Conservation (phyloP, 2,113 vertebrate species). For the Echinops telfairi region DNA sequence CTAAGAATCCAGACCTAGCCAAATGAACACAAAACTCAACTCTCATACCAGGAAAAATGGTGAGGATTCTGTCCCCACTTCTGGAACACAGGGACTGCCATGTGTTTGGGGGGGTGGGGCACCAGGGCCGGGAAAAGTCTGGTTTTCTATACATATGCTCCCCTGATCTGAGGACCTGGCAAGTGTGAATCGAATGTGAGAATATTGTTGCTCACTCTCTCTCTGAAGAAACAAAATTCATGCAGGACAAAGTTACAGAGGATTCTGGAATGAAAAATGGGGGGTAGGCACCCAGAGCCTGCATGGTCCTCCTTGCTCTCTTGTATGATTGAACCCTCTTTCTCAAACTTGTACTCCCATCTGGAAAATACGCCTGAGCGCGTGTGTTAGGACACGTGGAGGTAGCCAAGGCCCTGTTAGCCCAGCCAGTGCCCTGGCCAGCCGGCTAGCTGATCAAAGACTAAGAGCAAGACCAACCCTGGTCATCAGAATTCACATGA, state of each 20-base stretch:
- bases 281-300: neutral
- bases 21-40: too few relatives aligned
- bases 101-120: neutral
- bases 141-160: neutral
- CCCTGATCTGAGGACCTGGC: neutral
- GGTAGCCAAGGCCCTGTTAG: neutral
- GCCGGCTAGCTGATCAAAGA: neutral
- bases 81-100: neutral
- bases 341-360: neutral
- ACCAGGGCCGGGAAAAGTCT: neutral
- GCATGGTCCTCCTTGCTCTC: neutral
- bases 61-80: neutral
- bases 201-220: neutral
- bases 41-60: too few relatives aligned
- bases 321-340: neutral
- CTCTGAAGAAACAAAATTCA: neutral
- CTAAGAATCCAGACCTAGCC: too few relatives aligned
- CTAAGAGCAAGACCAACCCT: neutral
- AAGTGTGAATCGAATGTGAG: neutral
- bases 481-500: neutral
- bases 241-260: neutral
- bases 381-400: fast-evolving
- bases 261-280: neutral
- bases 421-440: neutral
- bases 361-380: neutral